phyloP scores from a whole-genome alignment of 2,113 vertebrate species.

The Cyanoderma ruficeps region DNA sequence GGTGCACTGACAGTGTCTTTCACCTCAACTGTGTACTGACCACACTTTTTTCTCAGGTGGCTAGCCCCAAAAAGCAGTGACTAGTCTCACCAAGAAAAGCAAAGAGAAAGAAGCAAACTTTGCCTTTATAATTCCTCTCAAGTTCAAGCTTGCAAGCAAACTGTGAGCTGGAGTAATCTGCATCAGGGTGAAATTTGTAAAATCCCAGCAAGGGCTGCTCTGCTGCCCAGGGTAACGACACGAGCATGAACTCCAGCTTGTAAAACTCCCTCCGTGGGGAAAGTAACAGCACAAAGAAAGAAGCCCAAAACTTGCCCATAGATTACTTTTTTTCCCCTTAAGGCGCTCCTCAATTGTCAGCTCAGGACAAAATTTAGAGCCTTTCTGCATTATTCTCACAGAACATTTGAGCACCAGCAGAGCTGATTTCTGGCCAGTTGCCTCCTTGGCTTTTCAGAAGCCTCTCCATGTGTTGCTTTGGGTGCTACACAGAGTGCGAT shows the following conservation, averaged over 20 bases:
- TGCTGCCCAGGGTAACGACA: constrained; percentile 3
- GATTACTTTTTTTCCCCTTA: background rate
- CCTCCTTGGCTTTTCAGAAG: constrained; percentile 25
- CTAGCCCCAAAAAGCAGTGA: background rate
- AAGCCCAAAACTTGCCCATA: background rate
- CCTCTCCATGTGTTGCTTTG: background rate
- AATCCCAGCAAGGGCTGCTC: background rate
- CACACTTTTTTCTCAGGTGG: background rate
- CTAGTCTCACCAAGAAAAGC: background rate
- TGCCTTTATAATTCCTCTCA: background rate
- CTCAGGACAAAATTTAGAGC: constrained; percentile 35
- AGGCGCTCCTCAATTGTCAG: background rate
- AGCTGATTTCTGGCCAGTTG: constrained; percentile 24
- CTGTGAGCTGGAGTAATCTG: background rate
- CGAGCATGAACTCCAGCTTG: background rate
- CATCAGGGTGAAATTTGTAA: background rate
- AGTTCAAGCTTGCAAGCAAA: background rate
- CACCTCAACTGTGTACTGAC: background rate
- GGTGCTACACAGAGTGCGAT: fast-evolving
- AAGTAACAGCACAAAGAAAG: background rate
- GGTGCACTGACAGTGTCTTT: background rate
- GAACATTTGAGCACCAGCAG: constrained; percentile 8
- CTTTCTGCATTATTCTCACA: constrained; percentile 17
- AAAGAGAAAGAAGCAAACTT: background rate
- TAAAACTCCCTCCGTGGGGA: background rate